A percentile compares a stretch with the other conserved stretches of the same genome.
Evolutionary conservation across 2,797 vertebrate genomes (phyloP).

Genomic region (Poecilia velifera): DNA sequence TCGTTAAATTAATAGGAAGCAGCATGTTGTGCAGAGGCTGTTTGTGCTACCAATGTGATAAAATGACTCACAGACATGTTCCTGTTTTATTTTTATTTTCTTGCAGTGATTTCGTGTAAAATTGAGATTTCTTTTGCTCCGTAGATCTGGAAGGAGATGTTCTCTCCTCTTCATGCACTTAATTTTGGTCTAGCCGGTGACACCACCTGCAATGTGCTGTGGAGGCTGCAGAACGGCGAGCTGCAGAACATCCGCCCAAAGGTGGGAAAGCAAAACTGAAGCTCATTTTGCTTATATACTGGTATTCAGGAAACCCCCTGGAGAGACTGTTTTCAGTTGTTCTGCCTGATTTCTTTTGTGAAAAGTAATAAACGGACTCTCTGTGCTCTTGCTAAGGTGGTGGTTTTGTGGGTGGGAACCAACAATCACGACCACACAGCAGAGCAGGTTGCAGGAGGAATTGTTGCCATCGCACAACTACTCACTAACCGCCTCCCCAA

Average conservation of each 20-base stretch:
- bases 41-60: background rate
- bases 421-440: conserved; percentile 95
- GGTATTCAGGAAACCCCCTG: background rate
- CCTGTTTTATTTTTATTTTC: background rate
- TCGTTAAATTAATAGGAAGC: background rate
- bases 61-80: background rate
- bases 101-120: background rate
- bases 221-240: conserved; percentile 97
- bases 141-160: conserved; percentile 94
- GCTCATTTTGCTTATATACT: too few species aligned
- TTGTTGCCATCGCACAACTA: conserved; percentile 88
- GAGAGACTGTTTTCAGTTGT: background rate
- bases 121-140: conserved; percentile 10
- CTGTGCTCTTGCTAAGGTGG: conserved; percentile 81
- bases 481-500: conserved; percentile 89
- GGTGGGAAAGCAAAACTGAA: conserved; percentile 71
- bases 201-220: conserved; percentile 94
- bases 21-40: background rate
- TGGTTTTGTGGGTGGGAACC: conserved; percentile 97
- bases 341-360: background rate
- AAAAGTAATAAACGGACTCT: conserved; percentile 13
- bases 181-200: conserved; percentile 97
- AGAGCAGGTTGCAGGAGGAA: conserved; percentile 93
- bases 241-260: conserved; percentile 96
- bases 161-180: conserved; percentile 96